Conservation (phyloP, 2,797 vertebrate genomes). For the Apodemus agrarius region DNA sequence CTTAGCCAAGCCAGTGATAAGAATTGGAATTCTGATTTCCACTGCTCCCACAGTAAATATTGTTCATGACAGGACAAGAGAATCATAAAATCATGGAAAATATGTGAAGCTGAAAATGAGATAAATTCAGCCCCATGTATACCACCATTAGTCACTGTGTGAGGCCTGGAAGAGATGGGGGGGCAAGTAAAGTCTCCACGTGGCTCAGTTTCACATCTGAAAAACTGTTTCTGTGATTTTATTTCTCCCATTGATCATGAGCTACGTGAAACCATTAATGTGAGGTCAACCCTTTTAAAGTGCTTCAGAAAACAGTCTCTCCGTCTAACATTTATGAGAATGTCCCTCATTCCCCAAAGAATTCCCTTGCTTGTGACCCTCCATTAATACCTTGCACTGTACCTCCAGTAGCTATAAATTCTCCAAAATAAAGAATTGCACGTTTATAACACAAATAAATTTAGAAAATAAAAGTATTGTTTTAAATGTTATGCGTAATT, state of each 20-base stretch:
- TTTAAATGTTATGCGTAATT: not conserved
- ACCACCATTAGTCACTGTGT: conserved; percentile 45
- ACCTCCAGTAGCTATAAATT: not conserved
- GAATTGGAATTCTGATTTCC: conserved; percentile 65
- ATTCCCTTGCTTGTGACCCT: not conserved
- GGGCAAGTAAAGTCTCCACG: not conserved
- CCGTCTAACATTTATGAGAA: conserved; percentile 46
- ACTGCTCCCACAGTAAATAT: conserved; percentile 55
- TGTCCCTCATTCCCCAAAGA: conserved; percentile 10
- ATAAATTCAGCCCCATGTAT: conserved; percentile 36
- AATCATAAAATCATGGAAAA: conserved; percentile 52
- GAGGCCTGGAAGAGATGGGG: conserved; percentile 5
- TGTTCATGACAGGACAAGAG: conserved; percentile 40
- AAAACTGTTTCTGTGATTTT: conserved; percentile 41
- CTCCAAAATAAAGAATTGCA: not conserved
- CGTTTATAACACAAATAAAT: conserved; percentile 23
- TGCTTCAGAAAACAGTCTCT: conserved; percentile 30
- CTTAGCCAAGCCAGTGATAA: conserved; percentile 45
- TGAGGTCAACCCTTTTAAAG: conserved; percentile 48
- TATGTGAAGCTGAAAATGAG: conserved; percentile 63
- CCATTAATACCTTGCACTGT: not conserved
- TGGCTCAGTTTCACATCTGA: conserved; percentile 24
- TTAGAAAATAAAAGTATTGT: not conserved
- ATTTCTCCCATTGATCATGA: conserved; percentile 46
- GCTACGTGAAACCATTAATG: conserved; percentile 45